phyloP scores from a whole-genome alignment of 2,888 invertebrate genomes.

The Idaea biselata region DNA sequence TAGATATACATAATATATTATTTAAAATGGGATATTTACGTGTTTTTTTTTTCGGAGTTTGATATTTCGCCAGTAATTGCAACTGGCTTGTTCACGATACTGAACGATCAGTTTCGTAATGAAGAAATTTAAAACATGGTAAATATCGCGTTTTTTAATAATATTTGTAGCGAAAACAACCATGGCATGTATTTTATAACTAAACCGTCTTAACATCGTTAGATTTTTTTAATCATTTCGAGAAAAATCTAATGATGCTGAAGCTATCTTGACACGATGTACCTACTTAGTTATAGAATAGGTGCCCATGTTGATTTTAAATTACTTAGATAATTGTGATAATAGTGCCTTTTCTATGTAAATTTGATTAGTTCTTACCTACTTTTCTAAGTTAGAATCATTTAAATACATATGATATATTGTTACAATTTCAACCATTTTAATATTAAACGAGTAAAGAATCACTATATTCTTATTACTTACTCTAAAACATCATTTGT shows the following conservation, averaged over 20 bases:
- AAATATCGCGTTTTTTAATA: background rate
- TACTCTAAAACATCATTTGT: constrained; percentile 9
- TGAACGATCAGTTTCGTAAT: too few relatives aligned
- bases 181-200: too few relatives aligned
- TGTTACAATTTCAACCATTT: constrained; percentile 21
- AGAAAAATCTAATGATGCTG: too few relatives aligned
- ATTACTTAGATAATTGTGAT: constrained; percentile 53
- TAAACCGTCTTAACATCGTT: too few relatives aligned
- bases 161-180: constrained; percentile 7
- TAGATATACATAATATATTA: background rate
- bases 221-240: too few relatives aligned
- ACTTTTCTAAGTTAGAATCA: background rate
- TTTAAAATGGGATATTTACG: too few relatives aligned
- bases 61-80: too few relatives aligned
- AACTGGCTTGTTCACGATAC: too few relatives aligned
- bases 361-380: constrained; percentile 1
- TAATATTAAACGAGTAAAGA: background rate
- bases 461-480: background rate
- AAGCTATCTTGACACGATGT: too few relatives aligned
- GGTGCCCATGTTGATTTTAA: background rate
- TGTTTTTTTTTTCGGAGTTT: too few relatives aligned
- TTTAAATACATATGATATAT: background rate
- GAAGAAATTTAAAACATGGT: too few relatives aligned
- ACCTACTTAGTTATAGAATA: too few relatives aligned
- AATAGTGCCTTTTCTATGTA: constrained; percentile 54